Evolutionary conservation across 2,113 vertebrate genomes (phyloP), one percentile per base, ranked within the genome.

Genomic region (Jaculus jaculus): DNA sequence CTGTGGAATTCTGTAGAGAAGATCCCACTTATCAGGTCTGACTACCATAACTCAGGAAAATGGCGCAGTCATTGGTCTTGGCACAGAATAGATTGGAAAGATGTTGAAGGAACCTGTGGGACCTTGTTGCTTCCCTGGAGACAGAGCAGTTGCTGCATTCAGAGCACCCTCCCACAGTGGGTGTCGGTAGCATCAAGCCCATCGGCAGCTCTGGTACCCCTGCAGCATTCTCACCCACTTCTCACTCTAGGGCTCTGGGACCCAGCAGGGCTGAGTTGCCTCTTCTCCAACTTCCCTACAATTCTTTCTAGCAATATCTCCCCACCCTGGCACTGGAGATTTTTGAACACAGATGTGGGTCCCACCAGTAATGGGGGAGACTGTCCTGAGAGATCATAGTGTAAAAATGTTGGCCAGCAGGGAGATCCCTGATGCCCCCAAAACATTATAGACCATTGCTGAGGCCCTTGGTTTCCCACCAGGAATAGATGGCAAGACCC

Each of bases 41-140:
- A 96, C 18, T 84, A 72, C 61, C 81, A 94, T 89, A 89, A 68
- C 42, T 96, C 95, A 96, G 69, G 77, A 95, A 95, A 91, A 90
- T 75, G 88, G 30, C 90, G 54, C 74, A 82, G 39, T 90, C 95
- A 94, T 90, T 96, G 75, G 82, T 94, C 85, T 92, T 72, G 89
- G 30, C 0, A 24, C 13, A 87, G 80, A 96, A 89, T 75, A 93
- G 65, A 84, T 77, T 95, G 58, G 79, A 54, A 90, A 69, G 87
- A 87, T 87, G 68, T 69, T 84, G 94, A 93, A 82, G 79, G 74
- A 71, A 93, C 78, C 88, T 96, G 78, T 66, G 10, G 54, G 54
- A 54, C 54, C 54, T 54, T 12, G 11, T 54, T 54, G 54, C 54
- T 54, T 54, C 15, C 54, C 15, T 16, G 15, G 54, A 54, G 54